phyloP scores from a whole-genome alignment of 2,797 vertebrate genomes.

The Moxostoma hubbsi region DNA sequence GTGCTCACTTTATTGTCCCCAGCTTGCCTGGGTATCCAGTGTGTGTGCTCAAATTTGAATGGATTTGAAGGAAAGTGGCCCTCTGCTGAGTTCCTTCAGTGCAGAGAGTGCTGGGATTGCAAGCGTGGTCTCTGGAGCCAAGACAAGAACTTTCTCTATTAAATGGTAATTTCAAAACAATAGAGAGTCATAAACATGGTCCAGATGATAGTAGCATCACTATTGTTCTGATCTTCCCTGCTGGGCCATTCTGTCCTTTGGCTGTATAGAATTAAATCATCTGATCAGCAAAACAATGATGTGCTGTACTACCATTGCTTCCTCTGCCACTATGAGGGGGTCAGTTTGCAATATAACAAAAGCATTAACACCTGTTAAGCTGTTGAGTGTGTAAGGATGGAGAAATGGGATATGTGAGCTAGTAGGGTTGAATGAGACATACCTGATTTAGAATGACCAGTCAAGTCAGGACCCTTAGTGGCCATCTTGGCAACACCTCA shows the following conservation, averaged over 20 bases:
- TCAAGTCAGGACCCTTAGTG: too few relatives aligned
- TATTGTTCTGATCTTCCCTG: conserved; percentile 13
- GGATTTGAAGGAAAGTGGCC: not conserved
- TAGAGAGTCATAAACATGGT: conserved; percentile 24
- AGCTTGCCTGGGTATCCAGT: conserved; percentile 11
- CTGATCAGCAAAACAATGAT: conserved; percentile 46
- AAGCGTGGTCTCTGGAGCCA: not conserved
- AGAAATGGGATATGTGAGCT: conserved; percentile 8
- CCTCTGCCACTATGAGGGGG: conserved; percentile 16
- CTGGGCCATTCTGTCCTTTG: conserved; percentile 9
- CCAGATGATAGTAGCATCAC: conserved; percentile 42
- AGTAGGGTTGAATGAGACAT: not conserved
- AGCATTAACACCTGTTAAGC: conserved; percentile 27
- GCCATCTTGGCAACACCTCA: too few relatives aligned
- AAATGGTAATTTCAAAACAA: conserved; percentile 40
- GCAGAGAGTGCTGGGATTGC: not conserved
- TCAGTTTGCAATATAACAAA: conserved; percentile 8
- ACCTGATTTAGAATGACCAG: not conserved
- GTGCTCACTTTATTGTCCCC: not conserved
- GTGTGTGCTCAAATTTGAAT: not conserved
- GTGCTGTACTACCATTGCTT: conserved; percentile 17
- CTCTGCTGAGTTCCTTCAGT: conserved; percentile 4
- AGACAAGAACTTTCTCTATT: conserved; percentile 16
- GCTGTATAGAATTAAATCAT: conserved; percentile 41
- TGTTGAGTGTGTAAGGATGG: conserved; percentile 1